Evolutionary conservation across 2,888 invertebrate genomes (phyloP), one percentile per base, ranked within the genome.

Genomic region (Agonopterix subpropinquella): DNA sequence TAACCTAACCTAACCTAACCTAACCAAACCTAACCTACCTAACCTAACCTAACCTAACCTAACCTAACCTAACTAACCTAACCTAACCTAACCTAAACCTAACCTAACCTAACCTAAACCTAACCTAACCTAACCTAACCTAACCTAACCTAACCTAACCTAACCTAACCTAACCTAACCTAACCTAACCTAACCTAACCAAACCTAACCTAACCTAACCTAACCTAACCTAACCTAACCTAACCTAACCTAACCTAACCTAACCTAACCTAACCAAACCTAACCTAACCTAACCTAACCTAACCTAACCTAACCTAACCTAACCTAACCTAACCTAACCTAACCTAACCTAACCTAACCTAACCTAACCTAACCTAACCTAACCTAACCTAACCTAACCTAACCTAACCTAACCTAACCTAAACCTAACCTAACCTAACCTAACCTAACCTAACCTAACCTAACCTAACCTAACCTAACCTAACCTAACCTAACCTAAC

Each of bases 131-230:
- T 51, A 47, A 51, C 48, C 48, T 48, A 50, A 47, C 44, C 44
- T 44, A 44, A 44, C 44, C 44, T 44, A 44, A 45, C 36, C 45
- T 54, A 56, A 56, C 57, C 54, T 56, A 54, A 55, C 55, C 57
- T 55, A 50, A 53, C 54, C 56, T 54, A 54, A 54, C 57, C 54
- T 55, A 53, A 54, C 56, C 54, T 55, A 56, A 57, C 56, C 58
- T 56, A 53, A 53, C 57, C n/a, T n/a, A n/a, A n/a, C 58, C 56
- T 54, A 58, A 58, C 58, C 58, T 51, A 56, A 57, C 59, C 58
- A 54, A 57, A 59, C 56, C 60, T 52, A 55, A 55, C 57, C 55
- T 51, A 49, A 54, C 55, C 53, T 52, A 54, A 50, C 53, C 52
- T 50, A 53, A 49, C 57, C 52, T 50, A 51, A 53, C 53, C 52